Evolutionary conservation across 2,888 invertebrate species (phyloP).

Genomic region (Trisateles emortualis): DNA sequence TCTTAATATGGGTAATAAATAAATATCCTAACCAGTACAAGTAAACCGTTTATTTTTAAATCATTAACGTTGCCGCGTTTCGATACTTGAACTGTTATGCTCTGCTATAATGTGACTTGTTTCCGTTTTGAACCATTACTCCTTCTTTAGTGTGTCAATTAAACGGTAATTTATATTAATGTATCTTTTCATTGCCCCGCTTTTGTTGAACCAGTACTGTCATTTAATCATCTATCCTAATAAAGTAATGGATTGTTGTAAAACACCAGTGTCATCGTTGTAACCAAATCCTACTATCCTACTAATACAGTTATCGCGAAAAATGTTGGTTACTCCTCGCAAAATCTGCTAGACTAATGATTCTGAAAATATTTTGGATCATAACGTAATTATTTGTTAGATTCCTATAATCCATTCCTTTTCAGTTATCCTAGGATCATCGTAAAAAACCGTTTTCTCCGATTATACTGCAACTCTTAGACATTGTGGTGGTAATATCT

Average conservation of each 20-base stretch:
- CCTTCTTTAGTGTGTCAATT: constrained; percentile 13
- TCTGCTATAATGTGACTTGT: constrained; percentile 14
- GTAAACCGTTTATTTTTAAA: constrained; percentile 30
- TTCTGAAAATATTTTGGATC: too few relatives aligned
- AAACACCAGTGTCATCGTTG: constrained; percentile 10
- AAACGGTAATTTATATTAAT: constrained; percentile 16
- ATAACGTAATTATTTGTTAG: too few relatives aligned
- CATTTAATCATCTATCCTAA: constrained; percentile 12
- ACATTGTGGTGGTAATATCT: too few relatives aligned
- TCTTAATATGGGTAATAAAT: too few relatives aligned
- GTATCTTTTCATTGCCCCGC: background rate
- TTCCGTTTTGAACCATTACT: background rate
- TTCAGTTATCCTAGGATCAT: too few relatives aligned
- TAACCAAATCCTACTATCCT: background rate
- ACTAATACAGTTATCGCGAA: too few relatives aligned
- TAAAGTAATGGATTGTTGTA: constrained; percentile 12
- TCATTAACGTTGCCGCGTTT: constrained; percentile 9
- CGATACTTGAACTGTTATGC: constrained; percentile 34
- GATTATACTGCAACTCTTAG: too few relatives aligned
- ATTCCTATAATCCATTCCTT: too few relatives aligned
- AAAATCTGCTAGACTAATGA: too few relatives aligned
- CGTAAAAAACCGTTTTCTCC: too few relatives aligned
- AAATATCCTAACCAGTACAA: background rate
- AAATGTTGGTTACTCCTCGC: too few relatives aligned
- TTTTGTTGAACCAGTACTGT: constrained; percentile 16